Conservation (phyloP, 2,113 vertebrate genomes). For the Anguilla japonica region DNA sequence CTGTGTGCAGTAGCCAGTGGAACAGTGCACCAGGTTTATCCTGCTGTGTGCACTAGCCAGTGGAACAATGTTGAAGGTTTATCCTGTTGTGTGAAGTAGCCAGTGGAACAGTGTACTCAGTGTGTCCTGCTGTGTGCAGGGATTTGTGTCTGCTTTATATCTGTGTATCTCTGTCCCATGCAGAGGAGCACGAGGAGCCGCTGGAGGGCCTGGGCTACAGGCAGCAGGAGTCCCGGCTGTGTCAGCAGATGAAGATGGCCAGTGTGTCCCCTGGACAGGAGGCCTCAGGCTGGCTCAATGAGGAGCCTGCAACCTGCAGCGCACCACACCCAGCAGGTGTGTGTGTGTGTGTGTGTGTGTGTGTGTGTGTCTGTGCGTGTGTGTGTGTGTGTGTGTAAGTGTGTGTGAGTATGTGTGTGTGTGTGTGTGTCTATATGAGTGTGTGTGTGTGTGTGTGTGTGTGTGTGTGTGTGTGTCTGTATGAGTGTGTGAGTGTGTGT, state of each 20-base stretch:
- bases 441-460: too few species aligned
- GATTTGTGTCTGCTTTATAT: not conserved
- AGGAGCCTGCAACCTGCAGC: constrained; percentile 71
- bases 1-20: not conserved
- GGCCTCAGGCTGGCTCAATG: constrained; percentile 72
- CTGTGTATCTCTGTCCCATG: constrained; percentile 26
- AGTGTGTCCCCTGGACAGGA: constrained; percentile 68
- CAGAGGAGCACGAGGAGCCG: constrained; percentile 75
- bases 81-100: too few species aligned
- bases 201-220: constrained; percentile 74
- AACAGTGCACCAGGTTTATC: too few species aligned
- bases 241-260: constrained; percentile 84
- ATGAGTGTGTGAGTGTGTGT: too few species aligned
- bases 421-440: too few species aligned
- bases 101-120: too few species aligned
- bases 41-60: not conserved
- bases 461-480: too few species aligned
- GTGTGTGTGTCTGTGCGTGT: not conserved
- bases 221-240: constrained; percentile 77
- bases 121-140: not conserved
- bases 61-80: too few species aligned
- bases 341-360: constrained; percentile 50
- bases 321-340: constrained; percentile 65
- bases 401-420: not conserved
- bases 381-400: too few species aligned